Percentiles rank a stretch among this genome's conserved stretches.
Conservation (phyloP, 1,140 invertebrate genomes). For the Lutraria rhynchaena region DNA sequence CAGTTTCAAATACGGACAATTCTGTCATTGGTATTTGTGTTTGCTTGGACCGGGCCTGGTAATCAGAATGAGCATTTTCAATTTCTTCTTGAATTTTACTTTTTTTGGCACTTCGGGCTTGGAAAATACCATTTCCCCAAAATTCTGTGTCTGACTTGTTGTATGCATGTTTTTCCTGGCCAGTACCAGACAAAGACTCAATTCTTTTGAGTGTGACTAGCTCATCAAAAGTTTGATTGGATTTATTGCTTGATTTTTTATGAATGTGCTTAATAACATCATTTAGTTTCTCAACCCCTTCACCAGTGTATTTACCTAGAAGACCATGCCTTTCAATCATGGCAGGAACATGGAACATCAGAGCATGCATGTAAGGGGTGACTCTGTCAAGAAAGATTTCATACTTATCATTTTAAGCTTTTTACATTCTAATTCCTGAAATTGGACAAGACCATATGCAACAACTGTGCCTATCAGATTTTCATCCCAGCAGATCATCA, state of each 20-base stretch:
- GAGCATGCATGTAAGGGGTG: conserved; percentile 20
- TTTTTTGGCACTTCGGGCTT: not conserved
- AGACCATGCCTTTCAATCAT: conserved; percentile 6
- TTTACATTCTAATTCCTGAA: too few relatives aligned
- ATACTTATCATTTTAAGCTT: too few relatives aligned
- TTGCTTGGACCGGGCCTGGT: not conserved
- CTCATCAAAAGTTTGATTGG: conserved; percentile 11
- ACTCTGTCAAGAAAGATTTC: too few relatives aligned
- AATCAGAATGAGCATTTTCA: not conserved
- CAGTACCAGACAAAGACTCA: not conserved
- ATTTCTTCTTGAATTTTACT: conserved; percentile 1
- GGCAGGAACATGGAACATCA: conserved; percentile 12
- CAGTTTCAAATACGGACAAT: too few relatives aligned
- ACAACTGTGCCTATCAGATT: too few relatives aligned
- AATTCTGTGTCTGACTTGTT: not conserved
- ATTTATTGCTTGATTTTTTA: conserved; percentile 9
- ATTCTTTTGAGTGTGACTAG: not conserved
- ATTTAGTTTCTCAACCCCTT: conserved; percentile 30
- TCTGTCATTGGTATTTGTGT: too few relatives aligned
- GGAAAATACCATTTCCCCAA: conserved; percentile 4
- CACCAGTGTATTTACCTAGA: not conserved
- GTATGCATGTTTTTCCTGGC: not conserved
- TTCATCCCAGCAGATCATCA: too few relatives aligned
- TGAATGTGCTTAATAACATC: conserved; percentile 27
- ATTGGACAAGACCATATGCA: too few relatives aligned